Evolutionary conservation across 2,888 invertebrate genomes (phyloP), one percentile per base, ranked within the genome.

Genomic region (Ichneumon xanthorius): DNA sequence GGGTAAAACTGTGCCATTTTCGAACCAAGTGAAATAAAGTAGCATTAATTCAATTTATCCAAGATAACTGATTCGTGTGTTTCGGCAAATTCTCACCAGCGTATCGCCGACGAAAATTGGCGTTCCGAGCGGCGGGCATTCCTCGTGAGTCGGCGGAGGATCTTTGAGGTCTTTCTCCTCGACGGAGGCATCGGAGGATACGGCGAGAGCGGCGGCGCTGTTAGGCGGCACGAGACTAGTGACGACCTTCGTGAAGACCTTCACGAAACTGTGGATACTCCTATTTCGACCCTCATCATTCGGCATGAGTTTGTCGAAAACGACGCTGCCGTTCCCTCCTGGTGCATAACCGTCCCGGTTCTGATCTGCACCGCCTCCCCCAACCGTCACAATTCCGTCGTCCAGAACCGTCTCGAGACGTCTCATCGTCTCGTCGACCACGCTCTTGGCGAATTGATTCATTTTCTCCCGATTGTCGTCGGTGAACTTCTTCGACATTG

Each of bases 51-150:
- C 9, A 7, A 37, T 37, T 37, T 9, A 37, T 45, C 45, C 0
- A 3, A 45, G 14, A 45, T 45, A 45, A 45, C 9, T 11, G 40
- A 40, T 40, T 40, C 9, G 9, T 40, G 9, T 11, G 2, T 0
- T 14, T 14, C 3, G 3, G 4, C 3, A 14, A 14, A 4, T 14
- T 45, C 77, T 89, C 82, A 90, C 91, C 87, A 91, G 73, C 26
- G 76, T 88, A 33, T 85, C 84, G 7, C 88, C 73, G 6, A 37
- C 58, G 6, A 91, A 82, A 40, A 91, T 45, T 9, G 91, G 90
- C 3, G 90, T 65, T 4, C 91, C 91, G 33, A 90, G 81, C 4
- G 91, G 90, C 19, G 91, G 91, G 79, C 91, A 91, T 5, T 86
- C 16, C 7, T 72, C 77, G 37, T 87, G 82, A 48, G 68, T 79